phyloP scores from a whole-genome alignment of 2,113 vertebrate genomes.

The Seriola aureovittata region DNA sequence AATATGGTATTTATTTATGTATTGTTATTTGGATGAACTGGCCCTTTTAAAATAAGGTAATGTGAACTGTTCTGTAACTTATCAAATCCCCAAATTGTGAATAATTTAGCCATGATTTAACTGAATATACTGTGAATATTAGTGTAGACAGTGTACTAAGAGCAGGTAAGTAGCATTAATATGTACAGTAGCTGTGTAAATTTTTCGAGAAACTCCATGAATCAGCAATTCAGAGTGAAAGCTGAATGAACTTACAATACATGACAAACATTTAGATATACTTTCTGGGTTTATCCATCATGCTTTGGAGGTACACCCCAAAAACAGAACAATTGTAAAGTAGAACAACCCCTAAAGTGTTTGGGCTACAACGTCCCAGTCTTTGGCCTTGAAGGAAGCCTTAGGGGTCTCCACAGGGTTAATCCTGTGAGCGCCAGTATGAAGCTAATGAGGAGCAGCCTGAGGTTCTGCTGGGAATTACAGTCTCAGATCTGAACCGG shows the following conservation, averaged over 20 bases:
- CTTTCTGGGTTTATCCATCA: not conserved
- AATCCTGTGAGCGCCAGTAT: conserved; percentile 48
- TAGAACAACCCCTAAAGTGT: conserved; percentile 10
- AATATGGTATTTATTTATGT: not conserved
- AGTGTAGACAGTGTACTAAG: too few species aligned
- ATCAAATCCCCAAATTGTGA: too few species aligned
- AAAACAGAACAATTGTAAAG: conserved; percentile 24
- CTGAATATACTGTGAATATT: too few species aligned
- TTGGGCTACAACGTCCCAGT: conserved; percentile 8
- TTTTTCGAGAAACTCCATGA: not conserved
- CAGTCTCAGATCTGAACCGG: conserved; percentile 50
- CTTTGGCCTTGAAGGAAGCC: conserved; percentile 63
- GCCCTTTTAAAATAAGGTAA: not conserved
- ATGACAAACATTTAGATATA: not conserved
- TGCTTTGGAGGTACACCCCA: not conserved
- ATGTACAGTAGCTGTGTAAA: not conserved
- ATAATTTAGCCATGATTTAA: too few species aligned
- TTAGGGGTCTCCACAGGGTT: conserved; percentile 61
- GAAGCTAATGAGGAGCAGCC: conserved; percentile 76
- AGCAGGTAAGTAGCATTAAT: too few species aligned
- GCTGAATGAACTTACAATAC: not conserved
- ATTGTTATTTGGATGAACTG: not conserved
- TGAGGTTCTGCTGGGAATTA: conserved; percentile 61
- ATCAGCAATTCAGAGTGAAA: not conserved
- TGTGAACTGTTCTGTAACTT: not conserved